Evolutionary conservation across 30 jellyfish, hydroid and myxozoan species (phyloP).

Genomic region (Turritopsis rubra): DNA sequence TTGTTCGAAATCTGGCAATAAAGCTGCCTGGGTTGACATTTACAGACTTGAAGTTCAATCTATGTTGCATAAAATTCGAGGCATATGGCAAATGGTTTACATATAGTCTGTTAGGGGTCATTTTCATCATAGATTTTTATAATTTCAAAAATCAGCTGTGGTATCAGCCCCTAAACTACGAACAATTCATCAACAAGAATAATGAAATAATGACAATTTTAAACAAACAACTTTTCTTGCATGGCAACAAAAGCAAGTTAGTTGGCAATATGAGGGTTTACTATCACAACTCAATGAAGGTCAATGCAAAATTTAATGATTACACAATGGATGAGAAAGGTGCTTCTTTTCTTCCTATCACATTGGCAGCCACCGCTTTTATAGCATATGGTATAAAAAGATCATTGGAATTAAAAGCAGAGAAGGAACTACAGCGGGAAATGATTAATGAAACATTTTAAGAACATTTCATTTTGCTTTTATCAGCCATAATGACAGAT

Average conservation of each 20-base stretch:
- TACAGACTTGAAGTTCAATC: conserved; percentile 10
- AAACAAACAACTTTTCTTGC: neutral
- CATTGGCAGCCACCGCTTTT: neutral
- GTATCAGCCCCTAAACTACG: conserved; percentile 32
- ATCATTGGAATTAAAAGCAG: neutral
- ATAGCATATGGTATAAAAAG: neutral
- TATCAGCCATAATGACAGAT: neutral
- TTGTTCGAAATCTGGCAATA: conserved; percentile 2
- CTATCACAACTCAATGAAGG: neutral
- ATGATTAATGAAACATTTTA: neutral
- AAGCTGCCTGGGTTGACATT: conserved; percentile 40
- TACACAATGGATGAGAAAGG: neutral
- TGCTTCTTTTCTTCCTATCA: neutral
- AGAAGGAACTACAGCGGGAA: neutral
- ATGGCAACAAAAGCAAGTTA: neutral
- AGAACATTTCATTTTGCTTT: neutral
- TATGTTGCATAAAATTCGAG: conserved; percentile 27
- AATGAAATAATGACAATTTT: neutral
- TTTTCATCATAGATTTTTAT: conserved; percentile 30
- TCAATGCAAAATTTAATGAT: conserved; percentile 1
- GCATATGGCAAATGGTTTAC: conserved; percentile 43
- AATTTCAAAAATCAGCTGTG: conserved; percentile 36
- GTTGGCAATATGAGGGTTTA: neutral
- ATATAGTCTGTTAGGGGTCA: conserved; percentile 34
- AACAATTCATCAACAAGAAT: conserved; percentile 11